Base-by-base conservation (phyloP, 35 echinoderm and acorn worm genomes). In the Chiridota heheva region DNA sequence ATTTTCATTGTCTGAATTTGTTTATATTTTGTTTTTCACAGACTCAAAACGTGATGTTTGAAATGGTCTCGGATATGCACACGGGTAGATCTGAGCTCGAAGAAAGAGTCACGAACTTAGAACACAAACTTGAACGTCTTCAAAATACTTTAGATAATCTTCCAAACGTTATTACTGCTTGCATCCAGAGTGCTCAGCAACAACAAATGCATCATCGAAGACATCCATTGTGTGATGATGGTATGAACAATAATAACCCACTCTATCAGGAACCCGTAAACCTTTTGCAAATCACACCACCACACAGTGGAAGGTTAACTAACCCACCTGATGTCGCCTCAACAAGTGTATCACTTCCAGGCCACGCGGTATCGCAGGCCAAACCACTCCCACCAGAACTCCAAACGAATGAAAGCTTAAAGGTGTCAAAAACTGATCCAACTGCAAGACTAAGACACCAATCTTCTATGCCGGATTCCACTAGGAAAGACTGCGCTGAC, bases 31-130 rank as follows among this genome's bases (percentile, higher is more conserved):
- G 10, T 53, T 28, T 76, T 36, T 81, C 72, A 36, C 95, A 98
- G 95, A 98, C 95, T 29, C 95, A 98, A 84, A 98, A 91, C 53
- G 63, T 91, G 16, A 98, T 98, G 85, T 98, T 98, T 74, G 95
- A 98, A 77, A 91, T 98, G 95, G 72, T 98, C 28, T 87, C 95
- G n/a, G 95, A 98, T 45, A 91, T 98, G 85, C 95, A 98, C 86
- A 46, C 89, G 37, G 60, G 64, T 39, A 75, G 75, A 40, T 57
- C 71, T 25, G 80, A 69, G 2, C 49, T 98, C 3, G 95, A 91
- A 26, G 84, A 91, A 33, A 69, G 95, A 61, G 89, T 98, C 16
- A 73, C 61, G 15, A 65, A 47, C 25, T 49, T 98, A 48, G 95
- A 98, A 73, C 46, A 88, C 41, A 91, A 87, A 82, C 63, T 98